A percentile compares a stretch with the other conserved stretches of the same genome.
Conservation (phyloP, 2,113 vertebrate genomes). For the Dolichotis patagonum region DNA sequence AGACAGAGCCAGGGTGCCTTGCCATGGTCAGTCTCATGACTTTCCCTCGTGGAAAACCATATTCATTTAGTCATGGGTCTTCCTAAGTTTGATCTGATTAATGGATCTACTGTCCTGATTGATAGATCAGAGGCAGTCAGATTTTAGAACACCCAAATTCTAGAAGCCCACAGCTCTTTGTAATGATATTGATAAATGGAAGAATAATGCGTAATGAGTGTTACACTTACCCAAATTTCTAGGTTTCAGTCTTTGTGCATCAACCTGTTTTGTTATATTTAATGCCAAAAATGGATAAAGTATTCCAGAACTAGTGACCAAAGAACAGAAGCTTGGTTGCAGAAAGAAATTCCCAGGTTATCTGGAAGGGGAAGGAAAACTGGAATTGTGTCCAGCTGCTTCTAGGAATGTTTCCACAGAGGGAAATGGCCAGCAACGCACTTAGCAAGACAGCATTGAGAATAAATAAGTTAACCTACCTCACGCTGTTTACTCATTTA, state of each 20-base stretch:
- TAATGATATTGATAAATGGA: not conserved
- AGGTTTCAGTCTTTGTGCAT: not conserved
- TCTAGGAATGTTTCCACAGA: not conserved
- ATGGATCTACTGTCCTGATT: not conserved
- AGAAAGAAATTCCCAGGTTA: not conserved
- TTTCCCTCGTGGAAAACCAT: not conserved
- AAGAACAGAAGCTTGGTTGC: not conserved
- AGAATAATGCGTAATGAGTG: not conserved
- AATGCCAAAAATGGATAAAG: not conserved
- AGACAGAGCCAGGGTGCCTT: not conserved
- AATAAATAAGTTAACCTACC: not conserved
- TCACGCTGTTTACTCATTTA: not conserved
- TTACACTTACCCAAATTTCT: not conserved
- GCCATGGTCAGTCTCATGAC: accelerated
- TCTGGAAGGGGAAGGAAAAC: not conserved
- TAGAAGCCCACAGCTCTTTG: not conserved
- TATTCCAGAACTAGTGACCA: not conserved
- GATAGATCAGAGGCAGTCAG: not conserved
- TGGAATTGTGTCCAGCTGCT: not conserved
- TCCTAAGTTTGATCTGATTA: too few species aligned
- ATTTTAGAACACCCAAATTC: not conserved
- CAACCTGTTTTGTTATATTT: not conserved
- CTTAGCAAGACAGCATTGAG: not conserved
- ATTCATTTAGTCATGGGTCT: not conserved
- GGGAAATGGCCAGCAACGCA: not conserved